Percentiles rank a stretch among this genome's conserved stretches.
These are phyloP conservation scores for Polymixis lichenea DNA, from an alignment of 2,888 invertebrate species.

Conservation along the genomic window DNA sequence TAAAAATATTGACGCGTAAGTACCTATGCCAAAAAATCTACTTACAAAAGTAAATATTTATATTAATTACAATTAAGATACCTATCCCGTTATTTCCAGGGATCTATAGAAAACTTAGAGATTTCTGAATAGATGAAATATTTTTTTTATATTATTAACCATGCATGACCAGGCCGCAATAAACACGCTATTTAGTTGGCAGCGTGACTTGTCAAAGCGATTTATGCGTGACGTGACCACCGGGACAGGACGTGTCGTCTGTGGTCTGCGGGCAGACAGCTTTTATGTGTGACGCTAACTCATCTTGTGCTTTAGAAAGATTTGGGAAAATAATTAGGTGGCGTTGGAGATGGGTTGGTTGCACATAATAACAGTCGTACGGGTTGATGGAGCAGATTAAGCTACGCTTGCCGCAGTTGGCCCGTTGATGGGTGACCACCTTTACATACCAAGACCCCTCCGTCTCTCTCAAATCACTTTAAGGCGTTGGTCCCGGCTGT, in stretches of 20 bases:
- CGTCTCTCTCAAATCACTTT: too few species aligned
- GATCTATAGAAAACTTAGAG: neutral
- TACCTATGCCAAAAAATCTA: too few species aligned
- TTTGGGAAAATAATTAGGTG: neutral
- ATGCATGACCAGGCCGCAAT: neutral
- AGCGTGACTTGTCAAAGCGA: conserved; percentile 48
- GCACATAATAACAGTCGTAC: neutral
- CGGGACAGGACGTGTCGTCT: conserved; percentile 20
- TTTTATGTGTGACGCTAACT: conserved; percentile 19
- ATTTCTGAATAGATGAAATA: neutral
- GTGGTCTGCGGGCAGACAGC: conserved; percentile 16
- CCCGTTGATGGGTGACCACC: too few species aligned
- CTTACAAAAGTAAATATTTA: too few species aligned
- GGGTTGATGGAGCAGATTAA: too few species aligned
- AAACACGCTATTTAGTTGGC: conserved; percentile 42
- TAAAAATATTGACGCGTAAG: too few species aligned
- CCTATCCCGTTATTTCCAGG: neutral
- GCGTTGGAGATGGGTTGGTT: neutral
- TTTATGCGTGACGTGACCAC: conserved; percentile 55
- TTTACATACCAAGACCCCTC: too few species aligned
- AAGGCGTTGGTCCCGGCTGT: too few species aligned
- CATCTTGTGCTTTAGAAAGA: neutral
- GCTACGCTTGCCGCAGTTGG: too few species aligned
- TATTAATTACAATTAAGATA: too few species aligned
- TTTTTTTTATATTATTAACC: neutral